These are phyloP conservation scores for Argyra leucocephala DNA, from an alignment of 2,888 invertebrate species.

Conservation along the genomic window DNA sequence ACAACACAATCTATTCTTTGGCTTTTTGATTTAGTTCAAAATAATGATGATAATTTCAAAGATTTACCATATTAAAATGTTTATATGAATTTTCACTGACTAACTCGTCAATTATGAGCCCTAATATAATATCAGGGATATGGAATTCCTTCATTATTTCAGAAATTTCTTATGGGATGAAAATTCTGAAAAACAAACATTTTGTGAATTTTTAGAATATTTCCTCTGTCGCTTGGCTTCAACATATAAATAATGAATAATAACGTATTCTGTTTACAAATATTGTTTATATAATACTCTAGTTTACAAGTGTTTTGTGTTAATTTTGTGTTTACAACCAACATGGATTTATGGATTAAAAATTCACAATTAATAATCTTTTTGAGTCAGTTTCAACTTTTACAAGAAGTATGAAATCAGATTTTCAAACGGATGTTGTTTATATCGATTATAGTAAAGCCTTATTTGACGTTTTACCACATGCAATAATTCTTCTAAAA, in stretches of 20 bases:
- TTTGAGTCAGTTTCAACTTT: too few species aligned
- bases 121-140: conserved; percentile 57
- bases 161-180: conserved; percentile 47
- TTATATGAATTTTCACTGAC: conserved; percentile 88
- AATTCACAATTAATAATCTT: too few species aligned
- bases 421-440: too few species aligned
- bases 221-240: conserved; percentile 77
- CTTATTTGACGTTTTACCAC: too few species aligned
- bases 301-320: too few species aligned
- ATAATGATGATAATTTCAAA: conserved; percentile 65
- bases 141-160: conserved; percentile 57
- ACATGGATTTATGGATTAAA: too few species aligned
- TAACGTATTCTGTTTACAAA: conserved; percentile 64
- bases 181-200: conserved; percentile 49
- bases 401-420: too few species aligned
- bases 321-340: too few species aligned
- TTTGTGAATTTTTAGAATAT: conserved; percentile 77
- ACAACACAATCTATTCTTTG: conserved; percentile 93
- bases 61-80: conserved; percentile 94
- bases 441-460: too few species aligned
- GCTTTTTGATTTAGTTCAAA: conserved; percentile 87
- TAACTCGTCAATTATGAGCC: conserved; percentile 54
- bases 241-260: conserved; percentile 61
- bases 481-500: too few species aligned
- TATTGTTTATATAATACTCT: too few species aligned